Conservation (phyloP, 2,888 invertebrate genomes). For the Corythucha ciliata region DNA sequence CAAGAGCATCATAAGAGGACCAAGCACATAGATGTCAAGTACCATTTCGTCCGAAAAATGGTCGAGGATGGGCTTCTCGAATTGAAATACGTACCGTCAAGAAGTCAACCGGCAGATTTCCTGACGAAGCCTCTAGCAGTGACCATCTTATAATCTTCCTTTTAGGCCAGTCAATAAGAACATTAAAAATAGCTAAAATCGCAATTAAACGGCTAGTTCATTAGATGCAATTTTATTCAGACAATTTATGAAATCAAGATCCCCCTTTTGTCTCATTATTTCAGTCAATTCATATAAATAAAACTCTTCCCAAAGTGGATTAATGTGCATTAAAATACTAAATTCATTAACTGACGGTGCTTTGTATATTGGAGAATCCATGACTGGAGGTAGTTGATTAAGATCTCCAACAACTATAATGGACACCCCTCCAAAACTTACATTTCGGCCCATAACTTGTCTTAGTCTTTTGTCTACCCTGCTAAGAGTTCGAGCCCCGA, state of each 20-base stretch:
- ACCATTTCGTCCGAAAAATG: no score
- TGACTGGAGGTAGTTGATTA: conserved; percentile 32
- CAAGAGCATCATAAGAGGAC: no score
- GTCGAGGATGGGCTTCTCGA: no score
- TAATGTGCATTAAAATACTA: neutral
- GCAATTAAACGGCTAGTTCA: no score
- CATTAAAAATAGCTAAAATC: no score
- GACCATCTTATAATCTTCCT: no score
- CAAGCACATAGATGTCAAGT: no score
- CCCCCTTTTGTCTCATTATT: conserved; percentile 33
- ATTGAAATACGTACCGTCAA: no score
- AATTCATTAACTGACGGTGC: neutral
- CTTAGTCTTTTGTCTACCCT: conserved; percentile 19
- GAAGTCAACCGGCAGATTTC: no score
- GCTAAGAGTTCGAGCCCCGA: neutral
- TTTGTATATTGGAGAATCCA: conserved; percentile 18
- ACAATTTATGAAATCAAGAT: conserved; percentile 24
- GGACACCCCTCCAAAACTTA: conserved; percentile 25
- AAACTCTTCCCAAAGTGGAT: conserved; percentile 28
- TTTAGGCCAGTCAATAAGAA: no score
- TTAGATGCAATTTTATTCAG: no score
- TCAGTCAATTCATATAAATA: conserved; percentile 27
- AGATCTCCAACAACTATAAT: conserved; percentile 31
- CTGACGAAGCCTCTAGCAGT: no score
- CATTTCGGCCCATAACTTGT: conserved; percentile 21